Evolutionary conservation across 2,113 vertebrate species (phyloP).

Genomic region (Bufo gargarizans): DNA sequence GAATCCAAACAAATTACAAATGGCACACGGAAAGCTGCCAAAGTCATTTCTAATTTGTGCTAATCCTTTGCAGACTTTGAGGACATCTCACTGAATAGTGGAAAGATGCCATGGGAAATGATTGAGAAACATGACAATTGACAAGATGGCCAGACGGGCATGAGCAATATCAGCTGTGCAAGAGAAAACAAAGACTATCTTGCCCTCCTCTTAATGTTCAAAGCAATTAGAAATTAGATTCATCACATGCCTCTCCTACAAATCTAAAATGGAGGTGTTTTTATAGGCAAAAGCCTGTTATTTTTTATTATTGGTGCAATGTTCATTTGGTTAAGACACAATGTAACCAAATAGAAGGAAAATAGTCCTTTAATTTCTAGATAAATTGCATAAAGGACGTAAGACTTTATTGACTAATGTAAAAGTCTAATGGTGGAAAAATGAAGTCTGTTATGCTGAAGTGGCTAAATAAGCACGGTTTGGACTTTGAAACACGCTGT

Average conservation of each 20-base stretch:
- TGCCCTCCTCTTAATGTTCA: slow-evolving; percentile 58
- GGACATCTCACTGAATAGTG: slow-evolving; percentile 55
- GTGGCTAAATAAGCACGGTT: no score
- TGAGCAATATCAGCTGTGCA: slow-evolving; percentile 57
- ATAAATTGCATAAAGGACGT: background rate
- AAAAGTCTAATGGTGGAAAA: slow-evolving; percentile 16
- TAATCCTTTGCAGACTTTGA: slow-evolving; percentile 60
- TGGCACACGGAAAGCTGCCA: slow-evolving; percentile 56
- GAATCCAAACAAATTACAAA: slow-evolving; percentile 59
- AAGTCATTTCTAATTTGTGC: slow-evolving; percentile 59
- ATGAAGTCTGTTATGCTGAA: background rate
- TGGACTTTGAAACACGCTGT: no score
- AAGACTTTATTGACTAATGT: slow-evolving; percentile 34
- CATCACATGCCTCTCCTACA: slow-evolving; percentile 45
- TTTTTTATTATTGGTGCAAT: slow-evolving; percentile 31
- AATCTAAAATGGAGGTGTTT: slow-evolving; percentile 48
- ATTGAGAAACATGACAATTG: slow-evolving; percentile 60
- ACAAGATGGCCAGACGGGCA: slow-evolving; percentile 58
- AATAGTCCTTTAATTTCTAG: slow-evolving; percentile 29
- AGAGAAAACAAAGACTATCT: slow-evolving; percentile 58
- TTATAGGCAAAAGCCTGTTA: slow-evolving; percentile 4
- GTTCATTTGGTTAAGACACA: background rate
- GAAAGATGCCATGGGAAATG: slow-evolving; percentile 57
- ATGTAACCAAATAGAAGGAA: background rate
- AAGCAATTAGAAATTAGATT: slow-evolving; percentile 58